Base-by-base conservation (phyloP, 2,797 vertebrate species). In the Takifugu rubripes region DNA sequence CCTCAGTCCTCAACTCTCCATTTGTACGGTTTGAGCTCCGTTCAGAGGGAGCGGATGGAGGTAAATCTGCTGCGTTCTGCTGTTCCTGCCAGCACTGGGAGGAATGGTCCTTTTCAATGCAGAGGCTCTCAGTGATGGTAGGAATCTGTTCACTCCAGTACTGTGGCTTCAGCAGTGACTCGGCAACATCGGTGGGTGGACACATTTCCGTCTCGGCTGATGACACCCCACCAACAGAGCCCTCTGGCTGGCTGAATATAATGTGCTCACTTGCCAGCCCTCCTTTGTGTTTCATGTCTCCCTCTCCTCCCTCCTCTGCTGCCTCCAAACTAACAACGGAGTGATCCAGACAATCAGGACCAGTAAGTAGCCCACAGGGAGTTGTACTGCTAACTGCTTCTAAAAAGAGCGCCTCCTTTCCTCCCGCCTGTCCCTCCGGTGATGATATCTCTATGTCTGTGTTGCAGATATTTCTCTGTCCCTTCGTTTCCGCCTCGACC, bases 121-220 rank as follows among this genome's bases (percentile, higher is more conserved):
- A 70, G 70, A 79, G 74, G 83, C 77, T 81, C 63, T 68, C 75
- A 42, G 69, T 74, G 84, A 68, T 63, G 66, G 77, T 64, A 69
- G 72, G 70, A 63, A 65, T 77, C 62, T 69, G 31, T 79, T 90
- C 81, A 56, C 60, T 83, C 72, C 70, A 15, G 75, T 79, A 66
- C 74, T 77, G 80, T 78, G 78, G 75, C 81, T 85, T 81, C 72
- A 81, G 72, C 84, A 69, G 85, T 87, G 88, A 88, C 87, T 89
- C 83, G 64, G 86, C 83, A 88, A 87, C 87, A 83, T 88, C 52
- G 58, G 66, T 79, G 85, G 86, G 86, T 73, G 84, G 84, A 84
- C 77, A 64, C 57, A 73, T 75, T 73, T 82, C 82, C 6, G 69
- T 81, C 79, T 82, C 81, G 17, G 70, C 82, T 81, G 86, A 87